Evolutionary conservation across 2,888 invertebrate species (phyloP).

Genomic region (Chrysolina oricalcia): DNA sequence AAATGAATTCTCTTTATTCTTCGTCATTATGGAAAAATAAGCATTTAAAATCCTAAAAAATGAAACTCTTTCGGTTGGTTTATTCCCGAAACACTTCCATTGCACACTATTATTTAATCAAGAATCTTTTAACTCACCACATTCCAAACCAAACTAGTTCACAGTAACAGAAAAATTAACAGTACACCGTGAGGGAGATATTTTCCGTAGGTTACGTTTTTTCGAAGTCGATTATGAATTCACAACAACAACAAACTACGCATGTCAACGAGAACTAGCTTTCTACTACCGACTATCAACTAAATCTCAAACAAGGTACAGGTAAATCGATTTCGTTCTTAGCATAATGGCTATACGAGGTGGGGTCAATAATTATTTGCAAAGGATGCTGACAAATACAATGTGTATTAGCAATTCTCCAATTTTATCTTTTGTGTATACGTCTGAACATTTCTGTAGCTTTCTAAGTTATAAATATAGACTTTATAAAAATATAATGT

Average conservation of each 20-base stretch:
- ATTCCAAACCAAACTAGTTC: neutral
- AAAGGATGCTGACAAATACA: too few relatives aligned
- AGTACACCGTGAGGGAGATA: neutral
- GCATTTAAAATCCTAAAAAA: too few relatives aligned
- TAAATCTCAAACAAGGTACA: conserved; percentile 9
- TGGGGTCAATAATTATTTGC: neutral
- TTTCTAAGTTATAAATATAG: too few relatives aligned
- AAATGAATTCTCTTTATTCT: too few relatives aligned
- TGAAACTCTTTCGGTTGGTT: too few relatives aligned
- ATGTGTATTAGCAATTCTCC: too few relatives aligned
- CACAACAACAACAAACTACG: neutral
- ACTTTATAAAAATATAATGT: too few relatives aligned
- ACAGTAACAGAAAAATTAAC: neutral
- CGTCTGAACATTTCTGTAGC: too few relatives aligned
- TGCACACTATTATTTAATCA: neutral
- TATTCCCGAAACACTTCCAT: neutral
- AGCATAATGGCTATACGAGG: conserved; percentile 1
- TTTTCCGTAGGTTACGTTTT: conserved; percentile 2
- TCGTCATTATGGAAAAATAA: too few relatives aligned
- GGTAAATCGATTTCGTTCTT: conserved; percentile 16
- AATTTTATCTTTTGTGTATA: too few relatives aligned
- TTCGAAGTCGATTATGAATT: neutral
- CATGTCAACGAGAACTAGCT: conserved; percentile 15
- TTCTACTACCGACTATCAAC: conserved; percentile 2
- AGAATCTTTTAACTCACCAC: neutral